Evolutionary conservation across 2,113 vertebrate species (phyloP), one percentile per base, ranked within the genome.

Genomic region (Suncus etruscus): DNA sequence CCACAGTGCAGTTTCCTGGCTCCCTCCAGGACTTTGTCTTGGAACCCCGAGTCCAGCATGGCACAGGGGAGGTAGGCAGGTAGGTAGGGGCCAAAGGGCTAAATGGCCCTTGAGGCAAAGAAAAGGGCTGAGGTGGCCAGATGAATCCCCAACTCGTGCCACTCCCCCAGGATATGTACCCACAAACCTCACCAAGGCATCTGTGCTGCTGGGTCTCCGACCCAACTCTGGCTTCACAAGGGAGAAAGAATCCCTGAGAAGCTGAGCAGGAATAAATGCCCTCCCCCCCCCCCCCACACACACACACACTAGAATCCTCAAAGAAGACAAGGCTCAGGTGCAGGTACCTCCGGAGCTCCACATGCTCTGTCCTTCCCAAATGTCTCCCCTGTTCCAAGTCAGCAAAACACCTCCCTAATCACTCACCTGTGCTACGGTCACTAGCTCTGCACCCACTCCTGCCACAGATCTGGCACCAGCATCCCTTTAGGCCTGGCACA

Each of bases 121-220:
- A n/a, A 96, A 94, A 94, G 72, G 82, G 93, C 93, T 94, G 92
- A 95, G 92, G 73, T 8, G 15, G 94, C 83, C 73, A 93, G 39
- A 86, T 83, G 22, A 18, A 73, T 83, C 51, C 31, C 31, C 6
- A 11, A 86, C 89, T 80, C 51, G n/a, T 15, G 2, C 51, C 51
- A 54, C 51, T 54, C 51, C 51, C 51, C 51, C 11, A 15, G 51
- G 51, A 11, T 2, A 14, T 11, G 51, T 50, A 20, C 24, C 27
- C 31, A 12, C 65, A 10, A 4, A 29, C 39, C 79, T 24, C 72
- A 24, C 50, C 4, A 54, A 15, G 51, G 51, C n/a, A n/a, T n/a
- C n/a, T n/a, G n/a, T n/a, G n/a, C n/a, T n/a, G n/a, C n/a, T n/a
- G n/a, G n/a, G n/a, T n/a, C n/a, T n/a, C n/a, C n/a, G n/a, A n/a